phyloP scores from a whole-genome alignment of 2,113 vertebrate genomes.

The Malurus elegans region DNA sequence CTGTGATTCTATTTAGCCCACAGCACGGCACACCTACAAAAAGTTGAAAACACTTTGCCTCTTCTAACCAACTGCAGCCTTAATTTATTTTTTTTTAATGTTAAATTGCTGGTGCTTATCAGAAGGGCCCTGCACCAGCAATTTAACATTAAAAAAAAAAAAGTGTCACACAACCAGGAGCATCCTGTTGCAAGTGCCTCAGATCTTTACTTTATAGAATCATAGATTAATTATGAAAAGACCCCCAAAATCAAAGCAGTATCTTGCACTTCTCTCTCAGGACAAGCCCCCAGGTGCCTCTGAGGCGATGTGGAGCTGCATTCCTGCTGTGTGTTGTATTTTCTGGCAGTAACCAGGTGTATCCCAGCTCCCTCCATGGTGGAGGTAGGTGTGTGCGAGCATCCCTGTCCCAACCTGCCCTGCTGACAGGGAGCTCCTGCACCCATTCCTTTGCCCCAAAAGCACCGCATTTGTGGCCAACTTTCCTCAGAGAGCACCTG shows the following conservation, averaged over 20 bases:
- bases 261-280: neutral
- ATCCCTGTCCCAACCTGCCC: conserved; percentile 60
- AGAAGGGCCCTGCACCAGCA: neutral
- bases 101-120: neutral
- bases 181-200: neutral
- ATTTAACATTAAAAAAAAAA: too few species aligned
- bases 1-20: neutral
- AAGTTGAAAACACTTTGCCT: neutral
- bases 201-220: neutral
- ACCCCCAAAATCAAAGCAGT: neutral
- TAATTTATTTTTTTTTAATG: neutral
- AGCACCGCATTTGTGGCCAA: neutral
- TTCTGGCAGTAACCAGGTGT: conserved; percentile 35
- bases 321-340: neutral
- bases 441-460: conserved; percentile 35
- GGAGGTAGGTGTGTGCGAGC: conserved; percentile 44
- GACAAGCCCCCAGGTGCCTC: neutral
- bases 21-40: neutral
- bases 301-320: neutral
- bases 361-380: conserved; percentile 4
- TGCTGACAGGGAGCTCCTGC: conserved; percentile 52
- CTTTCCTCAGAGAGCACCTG: neutral
- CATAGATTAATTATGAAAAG: neutral
- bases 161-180: neutral
- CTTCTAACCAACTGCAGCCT: neutral